A percentile compares a stretch with the other conserved stretches of the same genome.
Evolutionary conservation across 2,888 invertebrate species (phyloP).

Genomic region (Allolobophora icterica): DNA sequence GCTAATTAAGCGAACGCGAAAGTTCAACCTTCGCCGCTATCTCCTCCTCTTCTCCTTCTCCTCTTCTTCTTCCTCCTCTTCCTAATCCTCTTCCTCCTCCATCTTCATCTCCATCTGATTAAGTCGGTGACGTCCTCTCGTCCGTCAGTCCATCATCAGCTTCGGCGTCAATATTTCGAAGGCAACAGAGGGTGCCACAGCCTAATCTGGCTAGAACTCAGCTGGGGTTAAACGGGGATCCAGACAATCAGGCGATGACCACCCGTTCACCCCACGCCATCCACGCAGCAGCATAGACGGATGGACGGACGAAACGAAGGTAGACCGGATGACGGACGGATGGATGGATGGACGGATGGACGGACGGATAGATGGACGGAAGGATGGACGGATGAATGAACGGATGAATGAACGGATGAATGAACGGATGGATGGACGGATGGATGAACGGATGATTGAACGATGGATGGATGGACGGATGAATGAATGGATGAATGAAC

Average conservation of each 20-base stretch:
- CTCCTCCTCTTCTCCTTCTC: not conserved
- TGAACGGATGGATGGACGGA: no score
- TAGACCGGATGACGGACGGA: no score
- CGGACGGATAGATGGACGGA: no score
- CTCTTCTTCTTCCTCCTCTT: not conserved
- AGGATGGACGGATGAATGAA: no score
- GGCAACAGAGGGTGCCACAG: not conserved
- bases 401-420: no score
- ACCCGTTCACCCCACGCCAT: not conserved
- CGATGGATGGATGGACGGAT: no score
- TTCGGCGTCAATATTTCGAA: not conserved
- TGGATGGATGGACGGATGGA: no score
- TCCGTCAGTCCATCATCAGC: constrained; percentile 9
- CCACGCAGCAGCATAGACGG: no score
- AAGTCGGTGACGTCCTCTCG: not conserved
- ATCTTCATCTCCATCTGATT: not conserved
- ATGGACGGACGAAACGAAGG: no score
- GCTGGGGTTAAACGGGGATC: not conserved
- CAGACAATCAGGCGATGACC: not conserved
- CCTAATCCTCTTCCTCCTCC: not conserved
- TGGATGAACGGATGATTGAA: no score
- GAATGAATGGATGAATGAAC: no score
- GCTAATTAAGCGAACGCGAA: constrained; percentile 4
- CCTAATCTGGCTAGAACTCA: not conserved
- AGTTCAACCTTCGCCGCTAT: not conserved